Evolutionary conservation across 2,888 invertebrate species (phyloP), one percentile per base, ranked within the genome.

Genomic region (Matsumyia berberina): DNA sequence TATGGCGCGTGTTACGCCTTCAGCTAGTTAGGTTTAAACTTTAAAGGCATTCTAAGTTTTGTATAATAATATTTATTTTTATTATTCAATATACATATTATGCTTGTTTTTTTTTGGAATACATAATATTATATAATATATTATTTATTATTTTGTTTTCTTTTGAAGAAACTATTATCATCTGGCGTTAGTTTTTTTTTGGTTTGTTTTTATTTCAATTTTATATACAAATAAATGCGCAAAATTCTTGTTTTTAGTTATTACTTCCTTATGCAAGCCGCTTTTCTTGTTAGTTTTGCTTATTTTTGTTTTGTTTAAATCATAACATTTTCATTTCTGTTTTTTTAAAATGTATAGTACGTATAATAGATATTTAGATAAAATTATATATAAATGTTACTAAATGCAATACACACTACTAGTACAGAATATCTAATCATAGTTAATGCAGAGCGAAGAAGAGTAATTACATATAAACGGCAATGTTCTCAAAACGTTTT

Each of bases 181-280:
- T 80, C 64, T 70, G 76, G 80, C 66, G 37, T 85, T 80, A 51
- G 53, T 35, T 39, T 62, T 62, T 44, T 12, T 39, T 46, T 64
- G 49, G 35, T 73, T 80, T 74, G 57, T 73, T 74, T 70, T 57
- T 64, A 74, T 70, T 74, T 76, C 58, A 79, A 73, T 44, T 85
- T 85, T 85, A 81, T 85, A 76, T 80, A 85, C 80, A 85, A 80
- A 85, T 85, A 85, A 85, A 85, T 80, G 80, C 85, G 80, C 85
- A 80, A 85, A 74, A 76, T 80, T 76, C 64, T 74, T 80, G 64
- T 80, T 11, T 85, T 70, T 60, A 72, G 15, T 58, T 67, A 37
- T 69, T 66, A 49, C 46, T 74, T 69, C 74, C 64, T 74, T 58
- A 80, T 57, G 64, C 42, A 80, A 79, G 79, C 79, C 83, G 57